These are phyloP conservation scores for Actinopyga echinites DNA, from an alignment of 53 echinoderm and acorn worm species.

Conservation along the genomic window DNA sequence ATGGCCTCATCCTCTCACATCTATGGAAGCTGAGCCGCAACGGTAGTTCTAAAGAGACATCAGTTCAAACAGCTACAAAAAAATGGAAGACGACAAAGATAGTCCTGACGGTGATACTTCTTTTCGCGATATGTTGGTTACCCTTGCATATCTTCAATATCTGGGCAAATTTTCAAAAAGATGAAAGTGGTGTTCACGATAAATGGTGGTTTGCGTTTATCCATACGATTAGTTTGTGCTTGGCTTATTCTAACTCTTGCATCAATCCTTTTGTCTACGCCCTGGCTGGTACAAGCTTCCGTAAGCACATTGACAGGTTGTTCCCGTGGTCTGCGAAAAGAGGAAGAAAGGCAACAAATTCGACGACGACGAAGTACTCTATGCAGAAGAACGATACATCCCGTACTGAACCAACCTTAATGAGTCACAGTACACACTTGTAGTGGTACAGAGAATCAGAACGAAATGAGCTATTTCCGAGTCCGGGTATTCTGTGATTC, in stretches of 20 bases:
- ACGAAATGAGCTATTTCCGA: no score
- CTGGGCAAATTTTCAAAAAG: conserved; percentile 71
- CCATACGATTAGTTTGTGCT: conserved; percentile 55
- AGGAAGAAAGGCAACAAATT: background rate
- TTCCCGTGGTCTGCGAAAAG: background rate
- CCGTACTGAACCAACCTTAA: conserved; percentile 11
- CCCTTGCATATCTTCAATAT: conserved; percentile 82
- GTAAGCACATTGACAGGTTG: conserved; percentile 69
- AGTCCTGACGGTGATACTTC: conserved; percentile 79
- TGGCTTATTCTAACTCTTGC: conserved; percentile 87
- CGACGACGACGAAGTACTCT: conserved; percentile 32
- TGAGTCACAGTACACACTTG: conserved; percentile 37
- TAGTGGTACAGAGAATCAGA: background rate
- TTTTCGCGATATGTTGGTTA: conserved; percentile 94
- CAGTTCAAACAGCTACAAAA: conserved; percentile 79
- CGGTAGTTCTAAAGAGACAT: conserved; percentile 55
- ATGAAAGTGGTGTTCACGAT: background rate
- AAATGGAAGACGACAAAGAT: conserved; percentile 94
- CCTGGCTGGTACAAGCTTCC: conserved; percentile 81
- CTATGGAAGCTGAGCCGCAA: conserved; percentile 79
- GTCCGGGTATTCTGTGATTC: no score
- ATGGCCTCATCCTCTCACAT: conserved; percentile 79
- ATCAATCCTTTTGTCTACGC: conserved; percentile 94
- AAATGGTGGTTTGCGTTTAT: conserved; percentile 22
- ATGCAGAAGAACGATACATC: conserved; percentile 41